Conservation (phyloP, 2,797 vertebrate species). For the Benthosema pterotum region DNA sequence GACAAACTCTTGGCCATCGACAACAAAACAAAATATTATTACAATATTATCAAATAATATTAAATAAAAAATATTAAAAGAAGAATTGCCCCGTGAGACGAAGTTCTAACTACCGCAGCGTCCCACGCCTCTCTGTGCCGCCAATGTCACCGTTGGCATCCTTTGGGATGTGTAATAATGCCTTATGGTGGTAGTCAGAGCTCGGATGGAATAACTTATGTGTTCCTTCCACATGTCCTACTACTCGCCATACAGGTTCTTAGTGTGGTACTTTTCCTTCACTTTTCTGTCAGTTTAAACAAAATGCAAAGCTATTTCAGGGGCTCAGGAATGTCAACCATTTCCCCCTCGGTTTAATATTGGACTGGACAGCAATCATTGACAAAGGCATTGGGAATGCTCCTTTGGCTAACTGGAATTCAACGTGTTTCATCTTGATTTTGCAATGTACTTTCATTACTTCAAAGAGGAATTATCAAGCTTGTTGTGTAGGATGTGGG, state of each 20-base stretch:
- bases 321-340: conserved; percentile 70
- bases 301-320: conserved; percentile 52
- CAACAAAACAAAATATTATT: no score
- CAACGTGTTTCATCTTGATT: no score
- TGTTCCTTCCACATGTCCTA: neutral
- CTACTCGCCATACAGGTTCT: neutral
- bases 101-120: no score
- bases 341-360: conserved; percentile 68
- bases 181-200: neutral
- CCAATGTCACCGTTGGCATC: neutral
- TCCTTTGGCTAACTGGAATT: conserved; percentile 3
- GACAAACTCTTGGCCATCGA: no score
- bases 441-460: no score
- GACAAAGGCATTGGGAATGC: conserved; percentile 19
- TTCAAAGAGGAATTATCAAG: no score
- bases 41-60: no score
- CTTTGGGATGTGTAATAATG: neutral
- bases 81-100: no score
- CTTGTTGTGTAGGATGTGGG: no score
- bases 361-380: conserved; percentile 38
- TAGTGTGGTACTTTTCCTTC: neutral
- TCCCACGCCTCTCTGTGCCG: neutral
- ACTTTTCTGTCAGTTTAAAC: conserved; percentile 6
- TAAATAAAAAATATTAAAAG: no score
- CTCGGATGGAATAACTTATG: neutral